phyloP scores from a whole-genome alignment of 2,113 vertebrate species.

The Pheucticus melanocephalus region DNA sequence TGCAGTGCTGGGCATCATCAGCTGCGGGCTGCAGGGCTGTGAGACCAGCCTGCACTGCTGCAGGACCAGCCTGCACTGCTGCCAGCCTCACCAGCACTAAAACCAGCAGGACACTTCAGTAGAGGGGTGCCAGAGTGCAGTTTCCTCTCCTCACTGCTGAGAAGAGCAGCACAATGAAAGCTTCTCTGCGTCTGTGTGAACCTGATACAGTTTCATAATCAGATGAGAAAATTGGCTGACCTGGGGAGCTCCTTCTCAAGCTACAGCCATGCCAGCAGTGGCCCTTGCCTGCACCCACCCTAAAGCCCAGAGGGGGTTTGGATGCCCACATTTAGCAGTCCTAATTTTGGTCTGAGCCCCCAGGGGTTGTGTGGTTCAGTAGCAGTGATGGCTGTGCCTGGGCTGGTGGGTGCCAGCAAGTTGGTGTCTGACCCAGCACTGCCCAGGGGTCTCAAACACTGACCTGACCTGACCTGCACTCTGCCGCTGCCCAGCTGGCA shows the following conservation, averaged over 20 bases:
- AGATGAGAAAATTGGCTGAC: neutral
- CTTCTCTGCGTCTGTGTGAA: neutral
- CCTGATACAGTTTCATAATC: neutral
- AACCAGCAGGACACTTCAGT: neutral
- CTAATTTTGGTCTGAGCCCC: neutral
- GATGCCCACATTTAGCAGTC: neutral
- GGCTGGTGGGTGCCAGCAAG: neutral
- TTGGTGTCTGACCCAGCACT: neutral
- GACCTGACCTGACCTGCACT: neutral
- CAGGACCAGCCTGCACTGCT: neutral
- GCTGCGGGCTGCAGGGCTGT: rapidly evolving
- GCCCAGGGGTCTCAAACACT: neutral
- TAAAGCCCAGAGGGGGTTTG: neutral
- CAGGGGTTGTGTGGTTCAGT: rapidly evolving
- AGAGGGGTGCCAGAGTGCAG: neutral
- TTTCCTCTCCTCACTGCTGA: neutral
- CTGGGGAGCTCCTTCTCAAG: neutral
- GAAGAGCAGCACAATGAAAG: neutral
- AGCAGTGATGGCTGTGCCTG: neutral
- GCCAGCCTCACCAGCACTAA: neutral
- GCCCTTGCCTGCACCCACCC: neutral
- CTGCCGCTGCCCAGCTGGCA: rapidly evolving
- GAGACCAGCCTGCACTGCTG: neutral
- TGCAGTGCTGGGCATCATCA: rapidly evolving
- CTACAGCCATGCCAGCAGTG: rapidly evolving